Conservation (phyloP, 1,140 invertebrate species). For the Drosophila dunni region DNA sequence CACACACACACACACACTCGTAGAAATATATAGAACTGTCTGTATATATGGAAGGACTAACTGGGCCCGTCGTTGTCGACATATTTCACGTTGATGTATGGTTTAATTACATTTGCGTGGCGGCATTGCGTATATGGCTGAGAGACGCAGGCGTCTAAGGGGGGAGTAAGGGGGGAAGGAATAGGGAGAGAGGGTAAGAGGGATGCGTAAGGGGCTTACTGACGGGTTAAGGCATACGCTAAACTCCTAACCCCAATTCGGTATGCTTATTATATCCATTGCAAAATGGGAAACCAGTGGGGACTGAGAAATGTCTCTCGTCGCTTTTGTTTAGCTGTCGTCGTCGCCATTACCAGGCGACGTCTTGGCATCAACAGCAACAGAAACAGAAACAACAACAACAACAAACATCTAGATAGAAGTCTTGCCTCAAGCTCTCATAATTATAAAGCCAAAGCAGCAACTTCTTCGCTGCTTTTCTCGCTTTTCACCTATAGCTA, state of each 20-base stretch:
- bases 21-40: neutral
- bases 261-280: conserved; percentile 39
- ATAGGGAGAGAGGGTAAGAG: neutral
- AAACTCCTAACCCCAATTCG: conserved; percentile 28
- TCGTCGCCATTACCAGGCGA: conserved; percentile 51
- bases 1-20: conserved; percentile 6
- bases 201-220: neutral
- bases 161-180: neutral
- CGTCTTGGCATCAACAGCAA: conserved; percentile 34
- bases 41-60: conserved; percentile 16
- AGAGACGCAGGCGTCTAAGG: neutral
- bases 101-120: conserved; percentile 83
- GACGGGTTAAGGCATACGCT: conserved; percentile 34
- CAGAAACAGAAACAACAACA: conserved; percentile 39
- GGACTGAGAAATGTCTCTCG: conserved; percentile 57
- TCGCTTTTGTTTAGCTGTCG: conserved; percentile 77
- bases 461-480: neutral
- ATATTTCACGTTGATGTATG: conserved; percentile 83
- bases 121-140: conserved; percentile 25
- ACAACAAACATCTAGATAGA: conserved; percentile 60
- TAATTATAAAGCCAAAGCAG: conserved; percentile 65
- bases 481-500: neutral
- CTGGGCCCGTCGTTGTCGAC: conserved; percentile 59
- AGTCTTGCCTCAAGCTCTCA: conserved; percentile 48
- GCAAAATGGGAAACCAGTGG: neutral